Percentiles rank a stretch among this genome's conserved stretches.
These are phyloP conservation scores for Cephus sareptanus DNA, from an alignment of 2,888 invertebrate species.

Conservation along the genomic window DNA sequence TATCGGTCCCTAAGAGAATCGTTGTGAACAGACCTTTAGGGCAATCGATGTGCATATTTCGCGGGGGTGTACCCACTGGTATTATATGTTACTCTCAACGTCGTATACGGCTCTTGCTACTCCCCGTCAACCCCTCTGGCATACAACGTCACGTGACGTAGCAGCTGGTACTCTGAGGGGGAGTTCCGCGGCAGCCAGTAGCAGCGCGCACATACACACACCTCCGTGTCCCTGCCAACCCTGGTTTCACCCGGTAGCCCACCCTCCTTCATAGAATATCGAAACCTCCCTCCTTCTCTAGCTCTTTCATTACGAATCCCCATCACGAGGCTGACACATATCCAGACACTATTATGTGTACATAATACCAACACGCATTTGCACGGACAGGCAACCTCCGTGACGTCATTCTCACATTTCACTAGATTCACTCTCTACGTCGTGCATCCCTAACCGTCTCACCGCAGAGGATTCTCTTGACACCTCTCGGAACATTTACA, in stretches of 20 bases:
- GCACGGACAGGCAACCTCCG: slow-evolving; percentile 15
- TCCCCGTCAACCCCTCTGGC: slow-evolving; percentile 7
- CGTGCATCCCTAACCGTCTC: not conserved
- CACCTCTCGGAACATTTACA: not conserved
- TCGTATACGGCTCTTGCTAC: not conserved
- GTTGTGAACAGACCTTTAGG: slow-evolving; percentile 16
- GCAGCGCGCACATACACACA: too few species aligned
- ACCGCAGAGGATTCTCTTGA: too few species aligned
- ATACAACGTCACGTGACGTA: slow-evolving; percentile 30
- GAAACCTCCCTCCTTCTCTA: not conserved
- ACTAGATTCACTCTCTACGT: slow-evolving; percentile 1
- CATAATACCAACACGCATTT: not conserved
- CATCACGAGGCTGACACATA: slow-evolving; percentile 11
- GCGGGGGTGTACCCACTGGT: slow-evolving; percentile 32
- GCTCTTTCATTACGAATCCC: slow-evolving; percentile 14
- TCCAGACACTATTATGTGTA: not conserved
- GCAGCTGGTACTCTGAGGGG: slow-evolving; percentile 26
- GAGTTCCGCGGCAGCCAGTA: too few species aligned
- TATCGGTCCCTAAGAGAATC: not conserved
- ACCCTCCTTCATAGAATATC: not conserved
- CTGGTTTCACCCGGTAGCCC: too few species aligned
- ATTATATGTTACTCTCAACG: slow-evolving; percentile 12
- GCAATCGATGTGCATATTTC: slow-evolving; percentile 12
- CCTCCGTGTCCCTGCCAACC: too few species aligned
- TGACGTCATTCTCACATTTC: slow-evolving; percentile 30